A percentile compares a stretch with the other conserved stretches of the same genome.
These are phyloP conservation scores for Philereme transversata DNA, from an alignment of 2,888 invertebrate genomes.

Conservation along the genomic window DNA sequence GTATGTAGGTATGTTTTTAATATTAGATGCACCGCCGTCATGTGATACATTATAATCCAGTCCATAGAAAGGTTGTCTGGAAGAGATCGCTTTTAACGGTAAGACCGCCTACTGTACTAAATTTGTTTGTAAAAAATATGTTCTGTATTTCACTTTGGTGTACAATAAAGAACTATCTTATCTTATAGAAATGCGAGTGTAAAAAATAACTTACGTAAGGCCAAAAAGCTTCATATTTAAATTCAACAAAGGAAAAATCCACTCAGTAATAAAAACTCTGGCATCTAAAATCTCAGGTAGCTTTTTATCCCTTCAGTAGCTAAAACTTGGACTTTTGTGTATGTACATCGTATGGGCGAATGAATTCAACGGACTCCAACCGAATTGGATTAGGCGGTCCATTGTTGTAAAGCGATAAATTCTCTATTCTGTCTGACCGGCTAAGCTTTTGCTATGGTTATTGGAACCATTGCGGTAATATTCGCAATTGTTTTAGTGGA, in stretches of 20 bases:
- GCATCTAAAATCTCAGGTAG: conserved; percentile 25
- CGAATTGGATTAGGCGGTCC: conserved; percentile 65
- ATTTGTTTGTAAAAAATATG: too few relatives aligned
- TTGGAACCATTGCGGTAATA: conserved; percentile 7
- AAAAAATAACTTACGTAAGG: conserved; percentile 17
- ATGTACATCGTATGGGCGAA: conserved; percentile 46
- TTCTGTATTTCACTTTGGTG: too few relatives aligned
- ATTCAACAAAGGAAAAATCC: conserved; percentile 25
- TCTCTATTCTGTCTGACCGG: conserved; percentile 63
- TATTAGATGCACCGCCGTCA: too few relatives aligned
- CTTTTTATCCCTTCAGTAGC: conserved; percentile 9
- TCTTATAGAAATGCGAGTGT: conserved; percentile 11
- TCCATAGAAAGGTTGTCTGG: too few relatives aligned
- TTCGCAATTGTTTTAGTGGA: conserved; percentile 1
- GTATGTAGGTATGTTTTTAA: too few relatives aligned
- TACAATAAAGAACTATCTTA: too few relatives aligned
- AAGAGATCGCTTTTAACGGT: too few relatives aligned
- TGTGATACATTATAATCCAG: too few relatives aligned
- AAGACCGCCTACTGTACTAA: too few relatives aligned
- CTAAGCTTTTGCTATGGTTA: conserved; percentile 55
- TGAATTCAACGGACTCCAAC: conserved; percentile 61
- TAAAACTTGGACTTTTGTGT: conserved; percentile 31
- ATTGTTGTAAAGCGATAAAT: conserved; percentile 75
- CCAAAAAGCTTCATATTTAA: conserved; percentile 19
- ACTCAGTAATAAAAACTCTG: conserved; percentile 28